Base-by-base conservation (phyloP, 2,888 invertebrate species). In the Mimas tiliae region DNA sequence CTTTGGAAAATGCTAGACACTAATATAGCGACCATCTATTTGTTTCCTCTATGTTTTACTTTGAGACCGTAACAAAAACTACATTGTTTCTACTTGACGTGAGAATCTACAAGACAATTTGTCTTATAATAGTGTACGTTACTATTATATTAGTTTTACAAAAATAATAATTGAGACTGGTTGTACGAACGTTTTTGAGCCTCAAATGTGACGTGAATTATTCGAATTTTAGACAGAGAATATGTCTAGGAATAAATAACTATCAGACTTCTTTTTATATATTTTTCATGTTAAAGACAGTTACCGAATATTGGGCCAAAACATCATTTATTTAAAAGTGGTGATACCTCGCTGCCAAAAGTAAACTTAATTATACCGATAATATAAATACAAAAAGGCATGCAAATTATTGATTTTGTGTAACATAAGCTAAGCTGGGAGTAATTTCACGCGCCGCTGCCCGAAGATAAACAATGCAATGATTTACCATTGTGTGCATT, bases 381-480 rank as follows among this genome's bases (percentile, higher is more conserved):
- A 14, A 4, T 19, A 42, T 16, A 19, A 11, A 42, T 11, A 42
- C n/a, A 11, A 38, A 11, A 34, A 19, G 16, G 65, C 58, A 58
- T 65, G 51, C 66, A 64, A 73, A 72, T 70, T 67, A 68, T 71
- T 70, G 65, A 71, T 67, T 69, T 69, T 70, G 74, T 71, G 72
- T 72, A 70, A 73, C 72, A 70, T 66, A 55, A 73, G 73, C 75
- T 75, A 73, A 82, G 75, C 77, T 75, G 76, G 74, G 77, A 76
- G 78, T 86, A 83, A 89, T 89, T 88, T 88, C 84, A 88, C 80
- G 89, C 84, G 75, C 78, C 76, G 84, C 58, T 85, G 84, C 72
- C 64, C 70, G 67, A 76, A 79, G 74, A 76, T 75, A 83, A 83
- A 89, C 88, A 88, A 88, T 85, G 77, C 79, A 74, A 75, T 73